Evolutionary conservation across 2,888 invertebrate species (phyloP).

Genomic region (Tigriopus californicus): DNA sequence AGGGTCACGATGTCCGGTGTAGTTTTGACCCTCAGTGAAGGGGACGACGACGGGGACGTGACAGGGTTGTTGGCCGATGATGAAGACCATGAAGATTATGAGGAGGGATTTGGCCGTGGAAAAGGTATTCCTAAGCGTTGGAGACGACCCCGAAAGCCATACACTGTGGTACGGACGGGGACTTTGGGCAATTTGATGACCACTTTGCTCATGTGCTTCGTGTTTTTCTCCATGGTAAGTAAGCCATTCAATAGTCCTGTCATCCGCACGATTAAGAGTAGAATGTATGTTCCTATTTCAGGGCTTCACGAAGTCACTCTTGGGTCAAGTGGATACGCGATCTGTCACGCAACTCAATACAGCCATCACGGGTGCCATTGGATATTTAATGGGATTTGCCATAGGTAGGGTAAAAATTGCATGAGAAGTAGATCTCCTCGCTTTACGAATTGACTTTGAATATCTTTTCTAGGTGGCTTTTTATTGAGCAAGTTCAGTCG

Average conservation of each 20-base stretch:
- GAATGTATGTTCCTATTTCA: neutral
- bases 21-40: constrained; percentile 1
- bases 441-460: no score
- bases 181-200: neutral
- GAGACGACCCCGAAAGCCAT: neutral
- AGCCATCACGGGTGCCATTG: neutral
- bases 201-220: constrained; percentile 3
- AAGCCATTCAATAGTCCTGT: neutral
- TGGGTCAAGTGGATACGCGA: no score
- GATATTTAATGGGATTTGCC: constrained; percentile 8
- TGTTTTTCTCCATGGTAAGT: constrained; percentile 11
- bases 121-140: neutral
- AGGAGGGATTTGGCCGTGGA: neutral
- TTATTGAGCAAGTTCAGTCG: neutral
- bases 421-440: no score
- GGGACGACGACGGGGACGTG: neutral
- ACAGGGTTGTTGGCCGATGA: neutral
- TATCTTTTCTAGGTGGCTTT: neutral
- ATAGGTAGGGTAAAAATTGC: no score
- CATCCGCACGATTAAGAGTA: neutral
- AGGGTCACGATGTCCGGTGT: constrained; percentile 2
- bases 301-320: constrained; percentile 8
- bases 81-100: neutral
- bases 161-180: neutral
- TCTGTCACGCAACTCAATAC: neutral